Conservation (phyloP, 2,113 vertebrate genomes). For the Turdus rufiventris region DNA sequence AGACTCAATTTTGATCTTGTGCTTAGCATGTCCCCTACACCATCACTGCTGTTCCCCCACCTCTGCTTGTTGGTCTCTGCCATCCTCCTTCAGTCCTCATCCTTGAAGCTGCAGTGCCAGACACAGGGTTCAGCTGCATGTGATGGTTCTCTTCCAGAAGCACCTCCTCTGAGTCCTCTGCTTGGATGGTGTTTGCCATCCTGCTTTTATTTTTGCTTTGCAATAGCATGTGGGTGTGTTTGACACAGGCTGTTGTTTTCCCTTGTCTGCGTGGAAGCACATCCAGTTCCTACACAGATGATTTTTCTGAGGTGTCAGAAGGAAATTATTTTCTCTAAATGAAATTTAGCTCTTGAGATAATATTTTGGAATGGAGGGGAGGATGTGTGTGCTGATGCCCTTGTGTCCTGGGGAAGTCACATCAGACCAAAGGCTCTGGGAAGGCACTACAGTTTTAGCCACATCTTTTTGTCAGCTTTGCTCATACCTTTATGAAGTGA, state of each 20-base stretch:
- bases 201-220: background rate
- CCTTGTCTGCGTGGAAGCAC: background rate
- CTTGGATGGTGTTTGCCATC: background rate
- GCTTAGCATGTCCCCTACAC: fast-evolving
- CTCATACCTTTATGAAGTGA: fast-evolving
- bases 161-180: background rate
- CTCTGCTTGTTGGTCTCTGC: background rate
- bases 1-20: fast-evolving
- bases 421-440: background rate
- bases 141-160: background rate
- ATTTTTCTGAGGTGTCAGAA: background rate
- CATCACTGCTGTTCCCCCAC: fast-evolving
- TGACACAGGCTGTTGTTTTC: background rate
- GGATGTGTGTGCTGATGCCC: background rate
- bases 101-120: background rate
- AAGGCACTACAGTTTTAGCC: background rate
- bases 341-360: background rate
- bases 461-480: background rate
- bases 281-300: background rate
- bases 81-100: background rate
- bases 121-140: fast-evolving
- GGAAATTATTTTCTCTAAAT: background rate
- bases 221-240: fast-evolving
- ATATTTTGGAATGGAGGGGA: background rate
- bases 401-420: background rate